Base-by-base conservation (phyloP, 2,888 invertebrate species). In the Scaptomyza parva region DNA sequence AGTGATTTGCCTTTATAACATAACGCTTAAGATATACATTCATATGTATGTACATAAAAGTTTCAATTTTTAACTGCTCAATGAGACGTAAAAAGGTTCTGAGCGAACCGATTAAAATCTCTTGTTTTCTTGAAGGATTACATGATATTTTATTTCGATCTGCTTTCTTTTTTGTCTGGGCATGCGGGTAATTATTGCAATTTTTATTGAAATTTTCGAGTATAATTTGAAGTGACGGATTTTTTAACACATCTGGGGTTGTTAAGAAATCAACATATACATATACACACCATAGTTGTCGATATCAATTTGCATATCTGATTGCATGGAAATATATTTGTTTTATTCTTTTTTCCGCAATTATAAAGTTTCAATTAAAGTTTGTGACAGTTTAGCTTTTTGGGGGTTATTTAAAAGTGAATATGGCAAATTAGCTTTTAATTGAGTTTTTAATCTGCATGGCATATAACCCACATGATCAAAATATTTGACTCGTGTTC, bases 361-460 rank as follows among this genome's bases (percentile, higher is more conserved):
- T 66, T 43, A 59, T 67, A 64, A 61, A 69, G 58, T 61, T 62
- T 65, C 57, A 70, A 59, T 65, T 67, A 50, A 48, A 40, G 28
- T 22, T 26, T 57, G 30, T n/a, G 14, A 28, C 45, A 7, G 48
- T 59, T 68, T 43, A 58, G 40, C 53, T 37, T 37, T 30, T 65
- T 59, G 33, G 40, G 37, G 51, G 28, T 30, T 48, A 53, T 62
- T 51, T 51, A 8, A 43, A 53, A 47, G 48, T 60, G 65, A 71
- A 66, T 78, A 48, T 76, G 73, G 85, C 78, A 69, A 81, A 78
- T 78, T 76, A 51, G 82, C 73, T 76, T 84, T 84, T 68, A 85
- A 85, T 78, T 76, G 73, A 85, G 82, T 81, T 73, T 77, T 86
- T 70, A 76, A 81, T 86, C 78, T 87, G 78, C 87, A 83, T 83